phyloP scores from a whole-genome alignment of 2,113 vertebrate species.

The Sapayoa aenigma region DNA sequence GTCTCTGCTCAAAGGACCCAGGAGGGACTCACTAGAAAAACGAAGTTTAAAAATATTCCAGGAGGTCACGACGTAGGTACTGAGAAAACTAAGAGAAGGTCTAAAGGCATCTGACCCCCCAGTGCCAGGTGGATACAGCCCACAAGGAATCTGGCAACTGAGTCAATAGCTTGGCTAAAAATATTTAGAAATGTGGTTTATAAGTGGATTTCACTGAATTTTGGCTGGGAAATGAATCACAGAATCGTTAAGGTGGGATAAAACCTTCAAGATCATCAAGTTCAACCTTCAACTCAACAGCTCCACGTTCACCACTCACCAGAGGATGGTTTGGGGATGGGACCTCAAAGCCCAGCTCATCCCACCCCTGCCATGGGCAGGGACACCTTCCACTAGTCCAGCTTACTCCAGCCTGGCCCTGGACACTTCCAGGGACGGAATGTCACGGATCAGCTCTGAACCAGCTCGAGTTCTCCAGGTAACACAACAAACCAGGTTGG shows the following conservation, averaged over 20 bases:
- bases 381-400: background rate
- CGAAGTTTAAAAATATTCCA: background rate
- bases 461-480: background rate
- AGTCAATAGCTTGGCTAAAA: background rate
- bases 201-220: background rate
- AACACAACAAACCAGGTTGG: background rate
- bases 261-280: background rate
- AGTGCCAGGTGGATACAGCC: background rate
- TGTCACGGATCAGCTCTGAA: accelerated
- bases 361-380: background rate
- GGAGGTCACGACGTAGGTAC: accelerated
- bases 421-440: accelerated
- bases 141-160: background rate
- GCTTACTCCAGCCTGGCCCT: background rate
- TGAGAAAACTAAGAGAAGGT: background rate
- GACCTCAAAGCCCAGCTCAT: background rate
- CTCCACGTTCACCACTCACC: background rate
- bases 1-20: background rate
- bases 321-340: accelerated
- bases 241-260: background rate
- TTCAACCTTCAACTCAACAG: background rate
- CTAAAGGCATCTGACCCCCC: background rate
- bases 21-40: background rate
- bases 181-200: background rate
- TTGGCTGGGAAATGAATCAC: background rate